These are phyloP conservation scores for Ageneiosus marmoratus DNA, from an alignment of 2,113 vertebrate species.

Conservation along the genomic window DNA sequence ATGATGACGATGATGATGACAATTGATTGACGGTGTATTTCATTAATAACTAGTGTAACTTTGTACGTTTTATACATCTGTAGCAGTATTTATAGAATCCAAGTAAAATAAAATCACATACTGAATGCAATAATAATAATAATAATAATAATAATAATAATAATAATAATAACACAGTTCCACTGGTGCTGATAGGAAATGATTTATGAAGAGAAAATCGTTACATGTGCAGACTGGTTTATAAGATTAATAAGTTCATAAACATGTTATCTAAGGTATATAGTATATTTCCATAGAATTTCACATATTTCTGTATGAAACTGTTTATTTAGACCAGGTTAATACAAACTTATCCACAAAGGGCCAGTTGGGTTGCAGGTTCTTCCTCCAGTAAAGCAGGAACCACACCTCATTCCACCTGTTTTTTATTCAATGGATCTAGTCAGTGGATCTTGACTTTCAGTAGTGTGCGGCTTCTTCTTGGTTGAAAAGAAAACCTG, in stretches of 20 bases:
- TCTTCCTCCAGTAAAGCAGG: too few relatives aligned
- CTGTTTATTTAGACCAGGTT: neutral
- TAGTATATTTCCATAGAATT: neutral
- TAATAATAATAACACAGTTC: neutral
- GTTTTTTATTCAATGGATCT: too few relatives aligned
- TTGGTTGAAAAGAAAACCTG: too few relatives aligned
- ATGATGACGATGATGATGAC: slow-evolving; percentile 21
- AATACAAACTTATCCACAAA: too few relatives aligned
- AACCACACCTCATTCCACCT: too few relatives aligned
- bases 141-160: too few relatives aligned
- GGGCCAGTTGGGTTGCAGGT: too few relatives aligned
- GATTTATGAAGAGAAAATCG: neutral
- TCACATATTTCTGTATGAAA: neutral
- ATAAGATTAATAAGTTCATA: neutral
- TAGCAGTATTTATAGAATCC: slow-evolving; percentile 10
- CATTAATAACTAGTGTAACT: neutral
- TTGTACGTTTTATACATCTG: slow-evolving; percentile 8
- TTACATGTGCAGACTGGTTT: neutral
- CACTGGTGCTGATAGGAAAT: slow-evolving; percentile 24
- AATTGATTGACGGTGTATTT: neutral
- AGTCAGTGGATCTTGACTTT: too few relatives aligned
- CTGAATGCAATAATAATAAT: neutral
- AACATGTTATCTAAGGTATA: neutral
- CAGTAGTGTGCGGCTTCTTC: too few relatives aligned
- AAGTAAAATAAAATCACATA: neutral